These are phyloP conservation scores for Ptiloglossa arizonensis DNA, from an alignment of 1,140 invertebrate genomes.

Conservation along the genomic window DNA sequence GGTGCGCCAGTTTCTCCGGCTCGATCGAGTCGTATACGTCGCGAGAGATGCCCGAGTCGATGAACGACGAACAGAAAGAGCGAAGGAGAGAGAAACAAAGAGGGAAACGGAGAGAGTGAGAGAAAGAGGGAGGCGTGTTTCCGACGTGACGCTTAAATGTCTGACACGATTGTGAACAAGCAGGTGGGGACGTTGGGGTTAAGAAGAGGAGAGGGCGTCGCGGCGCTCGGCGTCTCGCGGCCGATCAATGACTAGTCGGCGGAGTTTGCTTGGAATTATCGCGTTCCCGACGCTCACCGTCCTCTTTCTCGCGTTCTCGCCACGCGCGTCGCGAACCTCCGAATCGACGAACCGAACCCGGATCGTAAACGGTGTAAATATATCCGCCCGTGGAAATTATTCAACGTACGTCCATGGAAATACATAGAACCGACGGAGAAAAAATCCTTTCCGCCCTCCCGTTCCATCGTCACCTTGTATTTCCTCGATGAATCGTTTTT, in stretches of 20 bases:
- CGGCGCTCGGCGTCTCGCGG: conserved; percentile 67
- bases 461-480: too few relatives aligned
- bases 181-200: conserved; percentile 58
- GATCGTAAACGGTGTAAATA: too few relatives aligned
- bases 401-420: background rate
- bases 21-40: conserved; percentile 2
- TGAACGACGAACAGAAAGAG: conserved; percentile 33
- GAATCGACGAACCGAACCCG: background rate
- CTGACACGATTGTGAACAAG: conserved; percentile 57
- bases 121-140: conserved; percentile 62
- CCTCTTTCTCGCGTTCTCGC: conserved; percentile 1
- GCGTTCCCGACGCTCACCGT: conserved; percentile 12
- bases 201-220: conserved; percentile 65
- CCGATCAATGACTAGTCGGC: conserved; percentile 72
- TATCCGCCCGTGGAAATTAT: too few relatives aligned
- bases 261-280: conserved; percentile 61
- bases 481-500: too few relatives aligned
- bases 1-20: background rate
- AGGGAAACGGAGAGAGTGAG: conserved; percentile 4
- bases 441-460: too few relatives aligned
- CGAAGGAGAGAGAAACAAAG: conserved; percentile 4
- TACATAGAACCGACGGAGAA: too few relatives aligned
- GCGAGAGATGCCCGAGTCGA: conserved; percentile 23
- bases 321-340: background rate
- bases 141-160: conserved; percentile 71